Base-by-base conservation (phyloP, 2,797 vertebrate genomes). In the Enteromius fasciolatus region DNA sequence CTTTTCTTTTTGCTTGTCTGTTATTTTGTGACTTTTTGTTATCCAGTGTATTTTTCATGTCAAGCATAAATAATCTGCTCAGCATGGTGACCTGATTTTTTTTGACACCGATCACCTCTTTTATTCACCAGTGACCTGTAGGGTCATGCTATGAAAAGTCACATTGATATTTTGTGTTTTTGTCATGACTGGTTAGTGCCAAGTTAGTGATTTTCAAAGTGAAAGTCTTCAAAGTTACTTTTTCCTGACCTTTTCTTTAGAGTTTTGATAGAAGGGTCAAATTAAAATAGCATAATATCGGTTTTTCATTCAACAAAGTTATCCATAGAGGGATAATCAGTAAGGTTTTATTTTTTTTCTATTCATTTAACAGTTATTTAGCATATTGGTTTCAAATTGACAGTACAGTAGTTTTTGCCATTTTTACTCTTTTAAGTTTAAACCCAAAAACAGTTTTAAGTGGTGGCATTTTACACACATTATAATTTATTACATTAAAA, bases 21-120 rank as follows among this genome's bases (percentile, higher is more conserved):
- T 78, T 66, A 44, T 83, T 44, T 50, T 73, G 28, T 64, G 73
- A 77, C 74, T 74, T 84, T 80, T 80, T 66, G n/a, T 66, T 80
- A 36, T 48, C 69, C 18, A 64, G 31, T 84, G 33, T 87, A 69
- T 41, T 69, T 48, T 36, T 85, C 67, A 78, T 83, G 69, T 80
- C 46, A 61, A 70, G 76, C 78, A 83, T 74, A 78, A 85, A 36
- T 78, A 82, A 85, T 87, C 66, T 80, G 20, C 41, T 28, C 50
- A 80, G 64, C 64, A 44, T 44, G 52, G 14, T 87, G 84, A 77
- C 81, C 76, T 82, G 78, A 6, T 78, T 83, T 81, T 80, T 28
- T 23, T 63, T 33, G 12, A 82, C 50, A 46, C 64, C 4, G 39
- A 50, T 78, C 81, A 85, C 80, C 75, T 81, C 57, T 86, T 50